phyloP scores from a whole-genome alignment of 2,888 invertebrate genomes.

The Nymphalis polychloros region DNA sequence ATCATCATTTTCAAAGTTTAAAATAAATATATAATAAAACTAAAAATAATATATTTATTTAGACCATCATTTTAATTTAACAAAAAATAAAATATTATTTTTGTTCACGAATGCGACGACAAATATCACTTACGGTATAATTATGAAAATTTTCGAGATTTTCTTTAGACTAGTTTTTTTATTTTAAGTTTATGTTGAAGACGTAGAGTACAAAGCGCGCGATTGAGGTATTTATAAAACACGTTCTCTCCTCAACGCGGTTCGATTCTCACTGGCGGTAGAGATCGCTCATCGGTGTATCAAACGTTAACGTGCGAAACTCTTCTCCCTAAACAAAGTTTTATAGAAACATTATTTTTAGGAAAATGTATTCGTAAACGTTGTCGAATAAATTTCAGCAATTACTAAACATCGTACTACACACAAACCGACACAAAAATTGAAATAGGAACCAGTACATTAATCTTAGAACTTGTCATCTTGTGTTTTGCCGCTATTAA shows the following conservation, averaged over 20 bases:
- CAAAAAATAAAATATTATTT: slow-evolving; percentile 6
- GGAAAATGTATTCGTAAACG: slow-evolving; percentile 24
- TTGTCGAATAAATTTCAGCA: slow-evolving; percentile 30
- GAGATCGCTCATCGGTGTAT: slow-evolving; percentile 28
- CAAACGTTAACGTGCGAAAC: slow-evolving; percentile 38
- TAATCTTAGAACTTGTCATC: neutral
- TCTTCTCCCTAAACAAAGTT: slow-evolving; percentile 38
- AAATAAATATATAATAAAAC: neutral
- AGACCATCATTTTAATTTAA: slow-evolving; percentile 18
- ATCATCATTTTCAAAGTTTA: slow-evolving; percentile 70
- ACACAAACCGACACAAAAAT: neutral
- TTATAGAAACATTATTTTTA: slow-evolving; percentile 33
- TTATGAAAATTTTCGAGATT: slow-evolving; percentile 33
- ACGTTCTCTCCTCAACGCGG: slow-evolving; percentile 58
- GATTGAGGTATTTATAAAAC: slow-evolving; percentile 40
- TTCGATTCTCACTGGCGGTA: slow-evolving; percentile 54
- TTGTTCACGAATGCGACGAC: slow-evolving; percentile 10
- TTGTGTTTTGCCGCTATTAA: neutral
- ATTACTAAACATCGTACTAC: slow-evolving; percentile 16
- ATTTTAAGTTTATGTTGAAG: slow-evolving; percentile 34
- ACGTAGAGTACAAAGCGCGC: slow-evolving; percentile 55
- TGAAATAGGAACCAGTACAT: neutral
- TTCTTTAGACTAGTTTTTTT: slow-evolving; percentile 41
- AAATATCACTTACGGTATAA: slow-evolving; percentile 25
- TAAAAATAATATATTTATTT: slow-evolving; percentile 1